These are phyloP conservation scores for Cardiocondyla obscurior DNA, from an alignment of 1,140 invertebrate genomes.

Conservation along the genomic window DNA sequence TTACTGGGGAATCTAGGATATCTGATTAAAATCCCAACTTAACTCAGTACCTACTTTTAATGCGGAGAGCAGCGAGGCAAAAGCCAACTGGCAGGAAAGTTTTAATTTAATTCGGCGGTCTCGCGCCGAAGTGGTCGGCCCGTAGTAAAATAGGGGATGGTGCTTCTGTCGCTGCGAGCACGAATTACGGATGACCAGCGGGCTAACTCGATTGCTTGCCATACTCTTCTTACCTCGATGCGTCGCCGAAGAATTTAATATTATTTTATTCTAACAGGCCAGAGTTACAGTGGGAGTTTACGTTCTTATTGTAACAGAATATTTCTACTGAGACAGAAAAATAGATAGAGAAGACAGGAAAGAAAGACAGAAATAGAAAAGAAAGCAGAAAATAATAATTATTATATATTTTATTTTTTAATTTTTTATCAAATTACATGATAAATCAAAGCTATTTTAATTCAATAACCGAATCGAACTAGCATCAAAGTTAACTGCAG, in stretches of 20 bases:
- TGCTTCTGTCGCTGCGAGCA: conserved; percentile 50
- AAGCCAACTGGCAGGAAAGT: conserved; percentile 58
- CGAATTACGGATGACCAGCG: conserved; percentile 61
- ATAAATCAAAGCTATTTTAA: not conserved
- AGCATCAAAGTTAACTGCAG: not conserved
- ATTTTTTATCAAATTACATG: not conserved
- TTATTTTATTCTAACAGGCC: conserved; percentile 23
- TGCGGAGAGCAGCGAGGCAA: conserved; percentile 27
- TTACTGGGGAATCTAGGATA: conserved; percentile 11
- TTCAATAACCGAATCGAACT: not conserved
- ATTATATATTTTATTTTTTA: not conserved
- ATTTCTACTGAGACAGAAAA: not conserved
- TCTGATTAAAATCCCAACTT: conserved; percentile 60
- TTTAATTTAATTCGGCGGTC: conserved; percentile 68
- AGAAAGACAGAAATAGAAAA: too few species aligned
- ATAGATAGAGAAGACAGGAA: not conserved
- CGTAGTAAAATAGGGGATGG: conserved; percentile 37
- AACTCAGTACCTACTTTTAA: conserved; percentile 59
- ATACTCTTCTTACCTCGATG: conserved; percentile 60
- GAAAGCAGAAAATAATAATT: not conserved
- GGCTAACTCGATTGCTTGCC: conserved; percentile 65
- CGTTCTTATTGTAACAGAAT: not conserved
- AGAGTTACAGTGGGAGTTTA: conserved; percentile 37
- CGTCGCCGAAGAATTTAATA: conserved; percentile 62
- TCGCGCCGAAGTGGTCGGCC: conserved; percentile 48